Conservation (phyloP, 2,113 vertebrate genomes). For the Phrynocephalus versicolor region DNA sequence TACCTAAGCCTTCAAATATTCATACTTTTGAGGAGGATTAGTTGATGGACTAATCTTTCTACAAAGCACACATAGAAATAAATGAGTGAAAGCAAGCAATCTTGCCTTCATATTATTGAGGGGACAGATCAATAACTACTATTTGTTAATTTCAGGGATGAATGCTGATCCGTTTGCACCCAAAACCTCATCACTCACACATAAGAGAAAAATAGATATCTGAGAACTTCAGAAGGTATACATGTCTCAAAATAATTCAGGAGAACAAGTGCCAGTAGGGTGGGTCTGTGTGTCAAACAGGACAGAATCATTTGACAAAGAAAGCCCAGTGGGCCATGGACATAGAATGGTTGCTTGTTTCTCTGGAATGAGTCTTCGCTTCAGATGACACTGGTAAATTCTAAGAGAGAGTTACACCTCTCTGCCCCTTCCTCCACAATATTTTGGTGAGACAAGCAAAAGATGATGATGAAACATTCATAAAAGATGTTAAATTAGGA, state of each 20-base stretch:
- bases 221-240: neutral
- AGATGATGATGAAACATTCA: no score
- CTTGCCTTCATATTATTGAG: neutral
- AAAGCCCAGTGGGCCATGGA: no score
- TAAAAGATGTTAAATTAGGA: no score
- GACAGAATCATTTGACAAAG: no score
- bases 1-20: neutral
- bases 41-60: neutral
- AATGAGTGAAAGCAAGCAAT: neutral
- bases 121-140: neutral
- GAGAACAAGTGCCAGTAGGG: no score
- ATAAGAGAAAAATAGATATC: neutral
- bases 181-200: neutral
- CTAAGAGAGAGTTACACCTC: no score
- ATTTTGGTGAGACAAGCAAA: no score
- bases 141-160: neutral
- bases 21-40: neutral
- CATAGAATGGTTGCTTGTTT: no score
- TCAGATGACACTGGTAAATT: no score
- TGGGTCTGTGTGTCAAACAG: no score
- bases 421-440: no score
- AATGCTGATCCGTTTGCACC: neutral
- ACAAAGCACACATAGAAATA: neutral
- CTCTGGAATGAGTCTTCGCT: no score
- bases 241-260: neutral